A percentile compares a stretch with the other conserved stretches of the same genome.
Conservation (phyloP, 2,888 invertebrate species). For the Epirrhoe tristata region DNA sequence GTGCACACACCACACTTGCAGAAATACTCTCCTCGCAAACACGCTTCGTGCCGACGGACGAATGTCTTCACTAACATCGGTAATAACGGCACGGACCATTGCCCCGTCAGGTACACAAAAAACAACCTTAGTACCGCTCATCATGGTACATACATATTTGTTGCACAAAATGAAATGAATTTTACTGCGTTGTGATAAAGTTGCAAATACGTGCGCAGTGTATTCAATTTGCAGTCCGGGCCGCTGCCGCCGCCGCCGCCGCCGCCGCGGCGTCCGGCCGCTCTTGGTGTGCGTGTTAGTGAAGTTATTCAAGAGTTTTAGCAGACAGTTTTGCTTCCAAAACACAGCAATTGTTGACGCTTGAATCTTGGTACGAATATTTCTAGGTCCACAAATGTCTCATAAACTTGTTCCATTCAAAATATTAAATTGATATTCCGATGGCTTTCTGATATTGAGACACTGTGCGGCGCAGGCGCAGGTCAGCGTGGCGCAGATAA, state of each 20-base stretch:
- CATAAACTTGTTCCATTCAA: too few relatives aligned
- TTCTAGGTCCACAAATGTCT: too few relatives aligned
- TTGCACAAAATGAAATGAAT: constrained; percentile 12
- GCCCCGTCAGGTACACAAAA: neutral
- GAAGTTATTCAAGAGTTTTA: too few relatives aligned
- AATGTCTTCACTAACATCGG: constrained; percentile 30
- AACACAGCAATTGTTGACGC: too few relatives aligned
- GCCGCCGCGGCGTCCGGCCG: constrained; percentile 1
- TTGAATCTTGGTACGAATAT: too few relatives aligned
- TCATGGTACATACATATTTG: neutral
- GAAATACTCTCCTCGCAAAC: neutral
- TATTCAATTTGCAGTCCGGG: constrained; percentile 29
- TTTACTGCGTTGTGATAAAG: constrained; percentile 21
- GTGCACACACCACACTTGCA: neutral
- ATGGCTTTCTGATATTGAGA: too few relatives aligned
- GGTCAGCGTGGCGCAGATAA: too few relatives aligned
- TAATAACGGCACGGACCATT: constrained; percentile 24
- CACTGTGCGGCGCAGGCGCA: too few relatives aligned
- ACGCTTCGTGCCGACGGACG: constrained; percentile 16
- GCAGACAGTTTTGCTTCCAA: too few relatives aligned
- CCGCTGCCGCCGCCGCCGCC: too few relatives aligned
- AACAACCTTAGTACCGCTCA: neutral
- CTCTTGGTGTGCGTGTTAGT: neutral
- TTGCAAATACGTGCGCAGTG: constrained; percentile 12
- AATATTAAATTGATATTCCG: too few relatives aligned